These are phyloP conservation scores for Cherax quadricarinatus DNA, from an alignment of 1,140 invertebrate species.

Conservation along the genomic window DNA sequence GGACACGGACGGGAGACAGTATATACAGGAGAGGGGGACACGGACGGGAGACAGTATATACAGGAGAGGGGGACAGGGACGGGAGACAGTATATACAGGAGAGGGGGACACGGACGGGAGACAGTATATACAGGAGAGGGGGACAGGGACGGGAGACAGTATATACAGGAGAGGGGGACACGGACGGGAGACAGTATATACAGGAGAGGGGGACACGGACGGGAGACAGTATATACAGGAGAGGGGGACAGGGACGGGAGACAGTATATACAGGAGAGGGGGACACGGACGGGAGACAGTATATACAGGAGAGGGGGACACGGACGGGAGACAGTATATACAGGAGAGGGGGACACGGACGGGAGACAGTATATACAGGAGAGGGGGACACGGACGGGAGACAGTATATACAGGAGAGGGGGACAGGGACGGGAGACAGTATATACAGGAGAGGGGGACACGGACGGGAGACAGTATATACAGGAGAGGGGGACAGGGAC, in stretches of 20 bases:
- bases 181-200: not conserved
- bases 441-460: not conserved
- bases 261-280: not conserved
- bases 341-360: not conserved
- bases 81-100: not conserved
- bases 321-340: not conserved
- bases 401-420: not conserved
- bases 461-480: not conserved
- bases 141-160: not conserved
- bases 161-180: not conserved
- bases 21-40: not conserved
- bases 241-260: not conserved
- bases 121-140: not conserved
- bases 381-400: not conserved
- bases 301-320: not conserved
- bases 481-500: not conserved
- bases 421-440: not conserved
- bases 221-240: not conserved
- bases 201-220: not conserved
- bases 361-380: not conserved
- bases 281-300: not conserved
- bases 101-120: not conserved
- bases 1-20: not conserved
- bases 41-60: not conserved
- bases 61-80: not conserved